These are phyloP conservation scores for Tokudaia tokunoshimensis DNA, from an alignment of 2,797 vertebrate genomes.

Conservation along the genomic window DNA sequence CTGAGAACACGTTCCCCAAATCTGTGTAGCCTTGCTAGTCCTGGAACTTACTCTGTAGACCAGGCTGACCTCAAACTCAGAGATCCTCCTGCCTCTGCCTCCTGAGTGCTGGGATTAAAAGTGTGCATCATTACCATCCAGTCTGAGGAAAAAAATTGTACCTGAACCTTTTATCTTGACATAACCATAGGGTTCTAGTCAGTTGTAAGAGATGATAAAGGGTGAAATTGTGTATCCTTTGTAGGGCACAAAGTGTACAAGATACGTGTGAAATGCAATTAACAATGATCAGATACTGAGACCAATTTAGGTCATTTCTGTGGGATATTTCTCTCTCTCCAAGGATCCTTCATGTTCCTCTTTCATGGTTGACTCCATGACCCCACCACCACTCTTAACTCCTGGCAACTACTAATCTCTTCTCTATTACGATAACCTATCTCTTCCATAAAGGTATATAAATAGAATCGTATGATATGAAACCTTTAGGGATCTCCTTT, in stretches of 20 bases:
- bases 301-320: neutral
- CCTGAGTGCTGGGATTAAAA: neutral
- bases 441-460: neutral
- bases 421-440: neutral
- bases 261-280: neutral
- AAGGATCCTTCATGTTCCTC: neutral
- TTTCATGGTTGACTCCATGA: neutral
- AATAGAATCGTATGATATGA: neutral
- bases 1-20: rapidly evolving
- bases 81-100: no score
- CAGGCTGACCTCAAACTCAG: no score
- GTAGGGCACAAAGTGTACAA: no score
- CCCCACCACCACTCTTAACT: neutral
- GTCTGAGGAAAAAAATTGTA: neutral
- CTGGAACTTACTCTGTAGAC: no score
- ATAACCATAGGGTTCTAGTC: neutral
- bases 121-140: neutral
- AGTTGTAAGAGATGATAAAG: neutral
- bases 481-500: neutral
- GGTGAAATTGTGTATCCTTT: neutral
- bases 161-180: constrained; percentile 29
- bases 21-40: no score
- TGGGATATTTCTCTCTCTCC: neutral
- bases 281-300: neutral
- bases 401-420: neutral